These are phyloP conservation scores for Microctonus brassicae DNA, from an alignment of 2,888 invertebrate species.

Conservation along the genomic window DNA sequence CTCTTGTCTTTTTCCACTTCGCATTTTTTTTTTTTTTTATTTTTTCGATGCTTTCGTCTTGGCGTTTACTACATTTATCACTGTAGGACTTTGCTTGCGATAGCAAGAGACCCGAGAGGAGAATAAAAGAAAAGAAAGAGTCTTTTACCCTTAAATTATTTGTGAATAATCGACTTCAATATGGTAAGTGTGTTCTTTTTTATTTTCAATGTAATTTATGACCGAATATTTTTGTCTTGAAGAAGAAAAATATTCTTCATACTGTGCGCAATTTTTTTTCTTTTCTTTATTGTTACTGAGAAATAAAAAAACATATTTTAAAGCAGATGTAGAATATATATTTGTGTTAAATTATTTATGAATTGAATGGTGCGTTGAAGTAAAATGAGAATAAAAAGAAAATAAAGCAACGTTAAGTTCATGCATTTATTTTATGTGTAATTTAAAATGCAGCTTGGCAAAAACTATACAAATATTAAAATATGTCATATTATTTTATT, in stretches of 20 bases:
- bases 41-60: not conserved
- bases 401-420: not conserved
- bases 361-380: not conserved
- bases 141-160: conserved; percentile 24
- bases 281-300: not conserved
- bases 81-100: conserved; percentile 8
- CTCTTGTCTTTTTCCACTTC: conserved; percentile 2
- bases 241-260: not conserved
- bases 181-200: not conserved
- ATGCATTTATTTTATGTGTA: not conserved
- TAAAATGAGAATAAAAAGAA: not conserved
- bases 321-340: not conserved
- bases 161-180: conserved; percentile 32
- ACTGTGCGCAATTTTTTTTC: not conserved
- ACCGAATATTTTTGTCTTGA: not conserved
- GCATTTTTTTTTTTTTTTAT: not conserved
- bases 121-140: not conserved
- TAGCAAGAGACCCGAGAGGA: conserved; percentile 12
- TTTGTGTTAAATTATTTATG: not conserved
- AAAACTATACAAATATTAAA: not conserved
- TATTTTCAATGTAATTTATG: not conserved
- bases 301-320: not conserved
- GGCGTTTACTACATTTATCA: conserved; percentile 30
- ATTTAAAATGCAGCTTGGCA: not conserved
- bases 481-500: not conserved